A percentile compares a stretch with the other conserved stretches of the same genome.
These are phyloP conservation scores for Penaeus monodon DNA, from an alignment of 2,888 invertebrate genomes.

Conservation along the genomic window DNA sequence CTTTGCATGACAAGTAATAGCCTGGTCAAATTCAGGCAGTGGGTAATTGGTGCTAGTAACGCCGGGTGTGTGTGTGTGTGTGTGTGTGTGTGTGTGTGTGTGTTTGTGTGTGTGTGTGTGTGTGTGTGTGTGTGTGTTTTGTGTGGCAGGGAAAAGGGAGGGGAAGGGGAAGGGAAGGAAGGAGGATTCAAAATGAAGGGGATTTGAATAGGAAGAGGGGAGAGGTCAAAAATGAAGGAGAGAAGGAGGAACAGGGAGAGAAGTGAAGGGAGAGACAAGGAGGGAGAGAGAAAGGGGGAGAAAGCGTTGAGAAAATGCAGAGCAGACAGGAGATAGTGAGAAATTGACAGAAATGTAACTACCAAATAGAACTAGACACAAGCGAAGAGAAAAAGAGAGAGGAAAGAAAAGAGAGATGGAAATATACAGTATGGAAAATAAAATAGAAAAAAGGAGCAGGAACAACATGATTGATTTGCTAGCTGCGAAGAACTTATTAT, in stretches of 20 bases:
- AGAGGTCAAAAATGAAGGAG: not conserved
- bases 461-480: too few relatives aligned
- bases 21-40: slow-evolving; percentile 14
- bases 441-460: too few relatives aligned
- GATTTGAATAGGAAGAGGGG: not conserved
- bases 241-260: not conserved
- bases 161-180: not conserved
- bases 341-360: too few relatives aligned
- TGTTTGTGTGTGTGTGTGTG: not conserved
- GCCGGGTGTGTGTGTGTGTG: not conserved
- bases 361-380: too few relatives aligned
- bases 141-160: not conserved
- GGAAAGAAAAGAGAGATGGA: too few relatives aligned
- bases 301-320: not conserved
- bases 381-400: too few relatives aligned
- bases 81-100: not conserved
- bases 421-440: too few relatives aligned
- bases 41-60: slow-evolving; percentile 29
- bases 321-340: not conserved
- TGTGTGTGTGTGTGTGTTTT: not conserved
- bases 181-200: not conserved
- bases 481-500: too few relatives aligned
- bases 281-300: not conserved
- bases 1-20: slow-evolving; percentile 29
- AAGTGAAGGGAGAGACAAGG: not conserved